Evolutionary conservation across 2,888 invertebrate species (phyloP).

Genomic region (Hedya salicella): DNA sequence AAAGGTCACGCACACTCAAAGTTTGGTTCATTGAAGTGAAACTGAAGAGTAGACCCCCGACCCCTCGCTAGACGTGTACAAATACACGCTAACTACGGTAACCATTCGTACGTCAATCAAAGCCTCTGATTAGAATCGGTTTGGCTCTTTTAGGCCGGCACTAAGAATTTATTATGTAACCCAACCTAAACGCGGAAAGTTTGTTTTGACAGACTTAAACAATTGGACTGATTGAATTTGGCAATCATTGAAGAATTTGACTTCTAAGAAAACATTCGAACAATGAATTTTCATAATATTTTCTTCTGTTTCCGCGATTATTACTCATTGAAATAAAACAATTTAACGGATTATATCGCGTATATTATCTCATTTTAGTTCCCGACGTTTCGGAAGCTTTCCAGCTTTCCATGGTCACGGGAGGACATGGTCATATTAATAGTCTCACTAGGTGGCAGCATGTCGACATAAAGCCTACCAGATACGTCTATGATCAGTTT

Average conservation of each 20-base stretch:
- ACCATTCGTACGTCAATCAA: slow-evolving; percentile 38
- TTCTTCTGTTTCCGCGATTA: no score
- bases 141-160: slow-evolving; percentile 20
- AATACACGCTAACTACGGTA: slow-evolving; percentile 35
- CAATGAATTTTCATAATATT: no score
- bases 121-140: slow-evolving; percentile 23
- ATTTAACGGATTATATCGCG: no score
- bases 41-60: slow-evolving; percentile 25
- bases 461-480: no score
- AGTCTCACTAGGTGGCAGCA: not conserved
- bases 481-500: no score
- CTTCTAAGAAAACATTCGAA: slow-evolving; percentile 34
- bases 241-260: slow-evolving; percentile 22
- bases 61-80: slow-evolving; percentile 29
- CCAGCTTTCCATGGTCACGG: no score
- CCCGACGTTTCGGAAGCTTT: no score
- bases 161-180: slow-evolving; percentile 23
- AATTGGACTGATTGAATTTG: slow-evolving; percentile 30
- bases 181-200: slow-evolving; percentile 1
- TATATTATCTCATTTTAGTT: no score
- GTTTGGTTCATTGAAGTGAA: not conserved
- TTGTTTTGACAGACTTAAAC: slow-evolving; percentile 32
- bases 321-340: no score
- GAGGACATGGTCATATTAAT: no score
- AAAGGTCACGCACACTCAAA: slow-evolving; percentile 6